These are phyloP conservation scores for Dolichallabes microphthalmus DNA, from an alignment of 2,113 vertebrate genomes.

Conservation along the genomic window DNA sequence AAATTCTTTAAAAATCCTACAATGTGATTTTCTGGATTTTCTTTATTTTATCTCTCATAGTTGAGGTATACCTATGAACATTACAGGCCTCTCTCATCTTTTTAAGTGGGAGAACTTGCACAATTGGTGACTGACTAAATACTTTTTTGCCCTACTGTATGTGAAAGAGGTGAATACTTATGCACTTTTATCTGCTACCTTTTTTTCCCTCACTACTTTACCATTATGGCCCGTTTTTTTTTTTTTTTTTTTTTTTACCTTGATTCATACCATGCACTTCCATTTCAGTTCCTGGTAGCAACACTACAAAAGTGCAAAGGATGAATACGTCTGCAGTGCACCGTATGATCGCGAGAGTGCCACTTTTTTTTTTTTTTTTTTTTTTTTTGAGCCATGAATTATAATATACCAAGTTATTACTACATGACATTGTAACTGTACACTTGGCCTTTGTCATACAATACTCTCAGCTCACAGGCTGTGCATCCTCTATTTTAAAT, in stretches of 20 bases:
- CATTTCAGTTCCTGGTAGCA: not conserved
- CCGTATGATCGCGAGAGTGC: not conserved
- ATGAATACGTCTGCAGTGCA: not conserved
- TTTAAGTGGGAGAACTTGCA: too few relatives aligned
- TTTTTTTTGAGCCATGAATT: not conserved
- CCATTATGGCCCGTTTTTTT: not conserved
- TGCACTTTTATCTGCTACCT: not conserved
- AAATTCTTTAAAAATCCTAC: too few relatives aligned
- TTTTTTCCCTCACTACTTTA: not conserved
- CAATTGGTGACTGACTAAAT: too few relatives aligned
- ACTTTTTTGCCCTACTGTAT: too few relatives aligned
- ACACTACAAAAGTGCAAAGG: not conserved
- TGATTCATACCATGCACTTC: not conserved
- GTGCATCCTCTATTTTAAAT: not conserved
- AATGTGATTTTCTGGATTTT: too few relatives aligned
- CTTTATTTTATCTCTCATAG: too few relatives aligned
- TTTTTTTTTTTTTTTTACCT: not conserved
- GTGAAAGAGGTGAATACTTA: not conserved
- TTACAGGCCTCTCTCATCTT: too few relatives aligned
- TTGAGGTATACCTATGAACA: too few relatives aligned
- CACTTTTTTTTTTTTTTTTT: too few relatives aligned
- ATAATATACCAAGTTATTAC: not conserved
- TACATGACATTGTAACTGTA: not conserved
- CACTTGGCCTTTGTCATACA: not conserved
- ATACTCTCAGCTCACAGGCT: constrained; percentile 10